Base-by-base conservation (phyloP, 2,888 invertebrate genomes). In the Gandaritis pyraliata region DNA sequence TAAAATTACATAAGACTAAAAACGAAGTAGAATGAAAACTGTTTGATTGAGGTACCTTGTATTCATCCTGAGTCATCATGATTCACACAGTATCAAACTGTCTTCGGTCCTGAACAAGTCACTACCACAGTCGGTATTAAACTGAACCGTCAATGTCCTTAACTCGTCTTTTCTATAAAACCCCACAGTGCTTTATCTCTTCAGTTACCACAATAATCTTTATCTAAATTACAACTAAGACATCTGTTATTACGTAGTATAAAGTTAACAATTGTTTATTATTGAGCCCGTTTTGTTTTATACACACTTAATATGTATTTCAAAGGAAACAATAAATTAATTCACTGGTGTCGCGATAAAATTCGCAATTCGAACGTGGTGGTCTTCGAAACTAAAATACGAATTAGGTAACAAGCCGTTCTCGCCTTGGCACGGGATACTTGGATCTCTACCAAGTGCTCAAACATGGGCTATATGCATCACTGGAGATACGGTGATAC, bases 181-280 rank as follows among this genome's bases (percentile, higher is more conserved):
- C 76, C 70, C 73, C 72, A 83, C 85, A 86, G 83, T 74, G 72
- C 82, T 86, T 88, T 90, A 90, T 90, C 89, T 83, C 72, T 72
- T 67, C 76, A 76, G 74, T 79, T 75, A 83, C 73, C 74, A 85
- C 83, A 82, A 68, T 82, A 82, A 83, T 82, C 79, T 83, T 86
- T 89, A 89, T 89, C 88, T 88, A 83, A 87, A 88, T 88, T 82
- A 75, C 83, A 73, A 78, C 77, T 67, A 65, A 54, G 76, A 71
- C 72, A 38, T 69, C 72, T 68, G 68, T 68, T 71, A 52, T 72
- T 73, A 76, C 74, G 69, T 75, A 76, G 77, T 78, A 80, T 85
- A 83, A 81, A 83, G 73, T 75, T 81, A 79, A 81, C 75, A 80
- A 77, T 80, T 76, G 74, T 72, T 45, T 73, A 72, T 77, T 81